Base-by-base conservation (phyloP, 2,113 vertebrate species). In the Sinosuthora webbiana region DNA sequence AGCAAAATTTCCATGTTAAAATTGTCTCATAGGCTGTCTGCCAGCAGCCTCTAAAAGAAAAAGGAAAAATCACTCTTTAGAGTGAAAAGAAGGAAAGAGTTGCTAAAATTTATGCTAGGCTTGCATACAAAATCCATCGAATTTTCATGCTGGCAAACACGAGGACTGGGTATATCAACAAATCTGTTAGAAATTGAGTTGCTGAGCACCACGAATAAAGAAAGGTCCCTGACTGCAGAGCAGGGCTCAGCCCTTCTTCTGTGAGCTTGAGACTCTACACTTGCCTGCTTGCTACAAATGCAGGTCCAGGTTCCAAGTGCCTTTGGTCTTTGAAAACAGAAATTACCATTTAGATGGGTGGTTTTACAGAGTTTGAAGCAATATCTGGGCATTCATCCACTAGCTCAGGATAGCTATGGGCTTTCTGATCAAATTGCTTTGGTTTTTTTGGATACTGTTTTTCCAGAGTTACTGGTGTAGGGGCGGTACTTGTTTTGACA, bases 401-500 rank as follows among this genome's bases (percentile, higher is more conserved):
- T 67, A 63, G 22, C 33, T 55, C 16, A 59, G 90, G 83, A 67
- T 27, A 83, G 2, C 16, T 20, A 4, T 15, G 19, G 23, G 14
- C 30, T 86, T 92, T 80, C 41, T 86, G 53, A 59, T 21, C 5
- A 41, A 82, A n/a, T 13, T 25, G 6, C 25, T 80, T 76, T 10
- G 2, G 1, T 7, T 22, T 74, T 25, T 82, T 67, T 35, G 20
- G 24, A 50, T 31, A 10, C 11, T 16, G 4, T 7, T 71, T 75
- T 68, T 21, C 27, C 39, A 47, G 17, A 44, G 47, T 70, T 87
- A n/a, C 30, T 37, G 30, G 33, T 60, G 22, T 31, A 25, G 50
- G 11, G 31, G 5, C 0, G 0, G 12, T 53, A 24, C 41, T 75
- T 8, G 1, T 71, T 68, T 75, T 41, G 24, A 60, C n/a, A 49